Evolutionary conservation across 2,113 vertebrate genomes (phyloP).

Genomic region (Gnathonemus longibarbis): DNA sequence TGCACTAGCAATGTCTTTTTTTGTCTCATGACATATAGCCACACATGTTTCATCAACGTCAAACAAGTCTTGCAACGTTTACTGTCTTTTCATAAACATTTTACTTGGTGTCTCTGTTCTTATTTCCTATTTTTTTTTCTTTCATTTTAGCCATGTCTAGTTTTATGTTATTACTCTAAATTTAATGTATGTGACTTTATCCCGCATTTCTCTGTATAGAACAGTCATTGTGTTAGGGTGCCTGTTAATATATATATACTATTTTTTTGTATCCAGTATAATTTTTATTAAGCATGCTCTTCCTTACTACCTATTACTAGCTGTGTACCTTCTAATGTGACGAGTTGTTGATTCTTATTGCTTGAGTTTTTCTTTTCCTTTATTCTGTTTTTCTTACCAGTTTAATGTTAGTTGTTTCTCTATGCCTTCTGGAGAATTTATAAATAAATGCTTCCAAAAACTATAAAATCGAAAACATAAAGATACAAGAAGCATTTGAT

Average conservation of each 20-base stretch:
- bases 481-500: conserved; percentile 12
- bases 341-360: not conserved
- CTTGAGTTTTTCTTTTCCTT: conserved; percentile 11
- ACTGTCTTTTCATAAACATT: conserved; percentile 48
- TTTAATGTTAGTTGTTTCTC: conserved; percentile 1
- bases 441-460: conserved; percentile 24
- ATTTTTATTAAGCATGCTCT: conserved; percentile 12
- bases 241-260: not conserved
- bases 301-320: not conserved
- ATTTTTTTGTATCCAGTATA: not conserved
- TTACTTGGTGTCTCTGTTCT: conserved; percentile 58
- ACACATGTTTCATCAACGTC: conserved; percentile 36
- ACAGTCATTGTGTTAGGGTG: conserved; percentile 4
- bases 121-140: conserved; percentile 41
- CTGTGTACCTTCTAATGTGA: conserved; percentile 14
- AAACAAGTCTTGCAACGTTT: conserved; percentile 48
- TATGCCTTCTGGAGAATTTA: conserved; percentile 11
- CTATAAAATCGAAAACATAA: conserved; percentile 3
- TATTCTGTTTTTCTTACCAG: not conserved
- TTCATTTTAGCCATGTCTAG: not conserved
- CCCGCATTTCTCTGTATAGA: not conserved
- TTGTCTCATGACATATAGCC: conserved; percentile 33
- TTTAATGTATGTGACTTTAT: not conserved
- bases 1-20: conserved; percentile 46
- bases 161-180: not conserved